These are phyloP conservation scores for Lycia hirtaria DNA, from an alignment of 2,888 invertebrate genomes.

Conservation along the genomic window DNA sequence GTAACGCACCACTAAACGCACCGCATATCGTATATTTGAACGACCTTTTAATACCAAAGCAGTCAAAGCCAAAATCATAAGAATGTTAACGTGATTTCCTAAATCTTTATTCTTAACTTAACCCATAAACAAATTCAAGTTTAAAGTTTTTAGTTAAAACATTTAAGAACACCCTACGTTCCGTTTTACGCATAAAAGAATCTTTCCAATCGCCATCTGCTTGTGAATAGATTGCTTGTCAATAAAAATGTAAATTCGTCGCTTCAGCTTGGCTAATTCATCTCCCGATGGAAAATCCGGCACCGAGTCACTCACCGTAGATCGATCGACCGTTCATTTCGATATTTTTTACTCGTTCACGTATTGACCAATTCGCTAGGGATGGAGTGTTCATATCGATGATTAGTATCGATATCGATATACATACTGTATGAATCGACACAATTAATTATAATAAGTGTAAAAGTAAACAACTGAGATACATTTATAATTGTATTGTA, in stretches of 20 bases:
- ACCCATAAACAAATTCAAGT: too few species aligned
- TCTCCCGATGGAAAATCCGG: constrained; percentile 83
- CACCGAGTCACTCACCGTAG: constrained; percentile 81
- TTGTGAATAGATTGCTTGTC: constrained; percentile 83
- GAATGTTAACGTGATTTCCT: too few species aligned
- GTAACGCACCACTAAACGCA: too few species aligned
- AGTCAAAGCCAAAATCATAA: too few species aligned
- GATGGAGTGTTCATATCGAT: neutral
- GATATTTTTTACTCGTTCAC: constrained; percentile 71
- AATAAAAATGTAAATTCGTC: constrained; percentile 85
- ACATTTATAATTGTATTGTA: too few species aligned
- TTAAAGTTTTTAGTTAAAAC: too few species aligned
- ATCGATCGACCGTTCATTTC: constrained; percentile 82
- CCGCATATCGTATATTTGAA: too few species aligned
- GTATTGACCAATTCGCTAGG: constrained; percentile 68
- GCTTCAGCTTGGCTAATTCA: constrained; percentile 83
- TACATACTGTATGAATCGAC: too few species aligned
- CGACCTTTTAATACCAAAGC: too few species aligned
- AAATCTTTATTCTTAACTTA: too few species aligned
- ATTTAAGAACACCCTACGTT: constrained; percentile 4
- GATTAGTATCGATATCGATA: constrained; percentile 3
- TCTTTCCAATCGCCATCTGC: constrained; percentile 73
- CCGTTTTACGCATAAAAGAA: constrained; percentile 54
- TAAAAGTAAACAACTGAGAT: too few species aligned
- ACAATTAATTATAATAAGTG: too few species aligned